Evolutionary conservation across 2,888 invertebrate species (phyloP).

Genomic region (Limnephilus lunatus): DNA sequence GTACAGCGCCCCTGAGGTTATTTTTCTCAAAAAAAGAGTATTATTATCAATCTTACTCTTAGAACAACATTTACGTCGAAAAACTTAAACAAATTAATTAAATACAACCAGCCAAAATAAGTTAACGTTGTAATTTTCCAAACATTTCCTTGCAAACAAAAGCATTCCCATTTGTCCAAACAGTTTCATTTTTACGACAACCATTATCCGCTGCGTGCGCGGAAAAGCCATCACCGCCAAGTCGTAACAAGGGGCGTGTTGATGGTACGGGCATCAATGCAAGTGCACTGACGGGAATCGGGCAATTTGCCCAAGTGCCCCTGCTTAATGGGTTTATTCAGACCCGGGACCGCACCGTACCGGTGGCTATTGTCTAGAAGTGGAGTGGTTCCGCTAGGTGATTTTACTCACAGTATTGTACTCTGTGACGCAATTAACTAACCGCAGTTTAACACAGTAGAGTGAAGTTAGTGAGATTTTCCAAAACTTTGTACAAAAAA

Average conservation of each 20-base stretch:
- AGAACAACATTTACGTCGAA: no score
- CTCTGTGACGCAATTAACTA: constrained; percentile 3
- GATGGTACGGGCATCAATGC: not conserved
- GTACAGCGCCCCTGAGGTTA: no score
- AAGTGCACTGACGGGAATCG: constrained; percentile 11
- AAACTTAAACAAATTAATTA: no score
- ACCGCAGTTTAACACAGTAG: not conserved
- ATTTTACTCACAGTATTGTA: not conserved
- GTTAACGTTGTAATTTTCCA: not conserved
- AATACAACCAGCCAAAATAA: no score
- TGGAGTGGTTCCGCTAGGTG: constrained; percentile 32
- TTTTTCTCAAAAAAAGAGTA: no score
- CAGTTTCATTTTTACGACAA: constrained; percentile 15
- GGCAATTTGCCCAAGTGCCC: constrained; percentile 37
- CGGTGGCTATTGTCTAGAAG: constrained; percentile 23
- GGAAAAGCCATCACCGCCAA: not conserved
- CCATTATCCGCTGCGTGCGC: not conserved
- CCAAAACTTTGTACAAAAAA: not conserved
- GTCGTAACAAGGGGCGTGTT: constrained; percentile 36
- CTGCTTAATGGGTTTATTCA: constrained; percentile 14
- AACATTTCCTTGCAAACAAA: not conserved
- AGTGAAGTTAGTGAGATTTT: not conserved
- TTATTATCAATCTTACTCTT: no score
- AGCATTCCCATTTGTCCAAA: not conserved
- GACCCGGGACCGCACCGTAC: not conserved